Conservation (phyloP, 1,140 invertebrate species). For the Cotesia glomerata region DNA sequence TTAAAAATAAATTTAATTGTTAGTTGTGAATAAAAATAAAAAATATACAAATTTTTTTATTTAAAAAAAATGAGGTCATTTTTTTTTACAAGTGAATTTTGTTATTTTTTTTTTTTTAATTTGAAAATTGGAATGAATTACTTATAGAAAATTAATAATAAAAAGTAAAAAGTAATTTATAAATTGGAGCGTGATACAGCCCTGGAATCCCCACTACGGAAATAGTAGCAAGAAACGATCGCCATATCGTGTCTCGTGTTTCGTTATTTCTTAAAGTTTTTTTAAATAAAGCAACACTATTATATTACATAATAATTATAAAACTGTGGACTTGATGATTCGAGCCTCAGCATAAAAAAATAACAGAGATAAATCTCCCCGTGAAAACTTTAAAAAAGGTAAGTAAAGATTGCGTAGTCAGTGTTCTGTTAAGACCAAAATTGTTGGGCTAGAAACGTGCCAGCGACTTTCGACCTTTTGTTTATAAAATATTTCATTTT, state of each 20-base stretch:
- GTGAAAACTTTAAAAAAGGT: constrained; percentile 29
- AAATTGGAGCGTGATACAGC: constrained; percentile 15
- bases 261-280: neutral
- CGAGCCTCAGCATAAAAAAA: neutral
- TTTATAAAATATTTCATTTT: neutral
- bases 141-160: neutral
- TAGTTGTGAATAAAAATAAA: no score
- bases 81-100: no score
- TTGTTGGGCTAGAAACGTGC: constrained; percentile 33
- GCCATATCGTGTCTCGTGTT: constrained; percentile 39
- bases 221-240: constrained; percentile 21
- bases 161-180: no score
- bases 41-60: no score
- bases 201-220: constrained; percentile 33
- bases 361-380: neutral
- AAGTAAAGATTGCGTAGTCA: constrained; percentile 37
- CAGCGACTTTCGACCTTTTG: constrained; percentile 47
- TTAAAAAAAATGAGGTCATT: no score
- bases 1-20: no score
- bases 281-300: constrained; percentile 15
- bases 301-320: constrained; percentile 27
- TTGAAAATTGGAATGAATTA: no score
- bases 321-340: neutral
- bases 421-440: constrained; percentile 40
- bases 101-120: no score